Evolutionary conservation across 2,888 invertebrate species (phyloP).

Genomic region (Taenaris catops): DNA sequence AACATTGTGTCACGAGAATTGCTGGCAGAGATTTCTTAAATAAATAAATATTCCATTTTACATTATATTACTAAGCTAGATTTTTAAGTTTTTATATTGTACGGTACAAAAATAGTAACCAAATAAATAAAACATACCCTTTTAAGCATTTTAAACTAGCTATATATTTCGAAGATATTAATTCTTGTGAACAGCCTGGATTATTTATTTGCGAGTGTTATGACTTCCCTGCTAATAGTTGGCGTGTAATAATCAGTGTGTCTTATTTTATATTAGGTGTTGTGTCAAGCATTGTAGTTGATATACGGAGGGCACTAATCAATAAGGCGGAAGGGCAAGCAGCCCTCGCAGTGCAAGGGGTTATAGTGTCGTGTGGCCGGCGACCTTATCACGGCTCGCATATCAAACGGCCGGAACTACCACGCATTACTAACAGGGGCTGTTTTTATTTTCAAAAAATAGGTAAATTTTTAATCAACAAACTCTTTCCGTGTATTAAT

Average conservation of each 20-base stretch:
- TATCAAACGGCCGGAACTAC: conserved; percentile 68
- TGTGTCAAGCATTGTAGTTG: conserved; percentile 19
- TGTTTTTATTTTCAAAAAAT: conserved; percentile 14
- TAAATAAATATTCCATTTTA: too few species aligned
- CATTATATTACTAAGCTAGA: too few species aligned
- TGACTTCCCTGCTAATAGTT: too few species aligned
- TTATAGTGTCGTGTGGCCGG: conserved; percentile 71
- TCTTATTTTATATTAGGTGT: conserved; percentile 8
- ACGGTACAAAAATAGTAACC: too few species aligned
- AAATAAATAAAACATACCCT: too few species aligned
- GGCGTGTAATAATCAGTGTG: conserved; percentile 12
- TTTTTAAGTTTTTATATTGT: too few species aligned
- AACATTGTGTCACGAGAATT: too few species aligned
- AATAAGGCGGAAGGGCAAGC: conserved; percentile 73
- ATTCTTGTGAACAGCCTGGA: too few species aligned
- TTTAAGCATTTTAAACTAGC: too few species aligned
- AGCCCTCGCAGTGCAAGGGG: conserved; percentile 66
- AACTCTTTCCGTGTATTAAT: conserved; percentile 6
- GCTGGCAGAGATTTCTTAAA: too few species aligned
- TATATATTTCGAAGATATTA: too few species aligned
- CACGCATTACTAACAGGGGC: conserved; percentile 28
- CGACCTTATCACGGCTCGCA: conserved; percentile 65
- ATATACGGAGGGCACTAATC: conserved; percentile 64
- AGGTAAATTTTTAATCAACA: conserved; percentile 9
- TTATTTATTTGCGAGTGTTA: too few species aligned